phyloP scores from a whole-genome alignment of 2,797 vertebrate genomes.

The Pampus argenteus region DNA sequence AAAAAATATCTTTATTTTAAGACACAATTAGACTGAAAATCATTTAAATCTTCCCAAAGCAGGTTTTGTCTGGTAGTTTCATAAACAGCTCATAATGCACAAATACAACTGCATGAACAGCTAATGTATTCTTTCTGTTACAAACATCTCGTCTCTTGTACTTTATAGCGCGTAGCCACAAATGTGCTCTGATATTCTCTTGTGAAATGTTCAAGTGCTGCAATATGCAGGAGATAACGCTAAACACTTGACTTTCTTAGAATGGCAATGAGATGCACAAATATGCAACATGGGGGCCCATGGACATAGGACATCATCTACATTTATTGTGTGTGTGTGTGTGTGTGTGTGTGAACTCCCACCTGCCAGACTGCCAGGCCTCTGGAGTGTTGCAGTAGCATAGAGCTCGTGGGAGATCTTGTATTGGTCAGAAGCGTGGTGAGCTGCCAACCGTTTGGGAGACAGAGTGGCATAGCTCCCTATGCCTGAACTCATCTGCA shows the following conservation, averaged over 20 bases:
- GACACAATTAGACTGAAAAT: conserved; percentile 23
- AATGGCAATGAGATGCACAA: neutral
- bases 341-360: conserved; percentile 57
- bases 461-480: conserved; percentile 98
- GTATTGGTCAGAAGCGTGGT: conserved; percentile 94
- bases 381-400: conserved; percentile 95
- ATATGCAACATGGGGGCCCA: neutral
- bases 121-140: conserved; percentile 7
- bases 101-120: conserved; percentile 1
- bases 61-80: conserved; percentile 19
- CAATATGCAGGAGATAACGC: neutral
- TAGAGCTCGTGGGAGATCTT: conserved; percentile 98
- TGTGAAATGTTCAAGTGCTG: neutral
- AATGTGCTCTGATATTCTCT: neutral
- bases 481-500: conserved; percentile 93
- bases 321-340: conserved; percentile 28
- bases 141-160: neutral
- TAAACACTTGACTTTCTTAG: conserved; percentile 21
- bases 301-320: too few relatives aligned
- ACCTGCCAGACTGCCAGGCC: conserved; percentile 97
- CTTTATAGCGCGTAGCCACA: conserved; percentile 8
- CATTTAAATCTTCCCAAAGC: conserved; percentile 17
- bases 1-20: conserved; percentile 13
- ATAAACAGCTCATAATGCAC: conserved; percentile 15
- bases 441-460: conserved; percentile 93